phyloP scores from a whole-genome alignment of 2,113 vertebrate species.

The Excalfactoria chinensis region DNA sequence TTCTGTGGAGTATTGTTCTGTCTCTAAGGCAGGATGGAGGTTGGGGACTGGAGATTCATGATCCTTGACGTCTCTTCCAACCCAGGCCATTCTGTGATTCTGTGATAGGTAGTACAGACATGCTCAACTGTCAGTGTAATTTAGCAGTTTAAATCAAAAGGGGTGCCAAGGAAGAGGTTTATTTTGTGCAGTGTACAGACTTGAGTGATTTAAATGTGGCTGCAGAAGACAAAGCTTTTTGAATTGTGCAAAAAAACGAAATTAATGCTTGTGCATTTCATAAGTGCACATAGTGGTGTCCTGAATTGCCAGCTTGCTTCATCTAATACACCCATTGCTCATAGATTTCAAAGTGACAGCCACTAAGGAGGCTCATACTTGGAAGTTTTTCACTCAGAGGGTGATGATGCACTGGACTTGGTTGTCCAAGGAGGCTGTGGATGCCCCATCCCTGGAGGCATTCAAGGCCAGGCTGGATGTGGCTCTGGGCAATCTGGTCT shows the following conservation, averaged over 20 bases:
- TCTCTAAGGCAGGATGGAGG: neutral
- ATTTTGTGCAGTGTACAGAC: neutral
- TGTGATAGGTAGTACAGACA: neutral
- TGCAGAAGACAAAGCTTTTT: neutral
- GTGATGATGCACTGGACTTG: no score
- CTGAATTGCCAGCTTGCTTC: neutral
- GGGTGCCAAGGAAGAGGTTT: neutral
- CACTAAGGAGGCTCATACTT: neutral
- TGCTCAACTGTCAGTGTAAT: neutral
- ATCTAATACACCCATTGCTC: neutral
- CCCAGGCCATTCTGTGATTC: no score
- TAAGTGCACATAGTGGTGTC: neutral
- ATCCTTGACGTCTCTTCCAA: no score
- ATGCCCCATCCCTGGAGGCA: no score
- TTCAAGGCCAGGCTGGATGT: no score
- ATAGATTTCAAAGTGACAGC: neutral
- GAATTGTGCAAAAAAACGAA: neutral
- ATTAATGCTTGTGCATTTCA: rapidly evolving
- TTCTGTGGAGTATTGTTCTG: neutral
- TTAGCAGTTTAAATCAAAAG: neutral
- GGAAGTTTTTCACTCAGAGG: no score
- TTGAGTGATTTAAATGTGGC: neutral
- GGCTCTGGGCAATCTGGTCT: no score
- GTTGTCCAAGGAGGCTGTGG: no score
- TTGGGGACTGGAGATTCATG: no score